These are phyloP conservation scores for Ancistrus triradiatus DNA, from an alignment of 2,113 vertebrate genomes.

Conservation along the genomic window DNA sequence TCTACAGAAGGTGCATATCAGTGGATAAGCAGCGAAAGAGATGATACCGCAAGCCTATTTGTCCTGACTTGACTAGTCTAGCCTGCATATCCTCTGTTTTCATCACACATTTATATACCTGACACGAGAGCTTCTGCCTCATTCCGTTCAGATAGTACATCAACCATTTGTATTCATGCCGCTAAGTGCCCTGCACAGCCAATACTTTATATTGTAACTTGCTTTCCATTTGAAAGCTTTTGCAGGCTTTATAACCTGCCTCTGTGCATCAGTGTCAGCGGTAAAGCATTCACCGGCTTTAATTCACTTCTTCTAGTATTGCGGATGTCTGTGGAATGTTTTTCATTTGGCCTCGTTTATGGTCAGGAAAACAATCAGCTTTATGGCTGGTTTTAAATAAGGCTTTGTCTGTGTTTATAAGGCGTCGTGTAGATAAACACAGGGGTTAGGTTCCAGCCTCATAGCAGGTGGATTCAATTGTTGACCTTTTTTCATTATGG, in stretches of 20 bases:
- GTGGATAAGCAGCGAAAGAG: too few species aligned
- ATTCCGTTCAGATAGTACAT: too few species aligned
- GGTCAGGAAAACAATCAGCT: background rate
- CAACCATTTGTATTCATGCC: background rate
- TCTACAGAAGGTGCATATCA: too few species aligned
- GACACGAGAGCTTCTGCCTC: too few species aligned
- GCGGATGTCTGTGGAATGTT: conserved; percentile 1
- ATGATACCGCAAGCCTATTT: too few species aligned
- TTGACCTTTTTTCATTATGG: too few species aligned
- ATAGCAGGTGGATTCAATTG: too few species aligned
- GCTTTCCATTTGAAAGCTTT: background rate
- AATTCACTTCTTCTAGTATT: conserved; percentile 4
- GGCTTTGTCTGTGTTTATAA: background rate
- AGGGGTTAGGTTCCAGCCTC: too few species aligned
- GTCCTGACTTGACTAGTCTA: too few species aligned
- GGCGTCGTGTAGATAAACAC: too few species aligned
- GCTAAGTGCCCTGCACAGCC: background rate
- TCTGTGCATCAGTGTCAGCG: conserved; percentile 4
- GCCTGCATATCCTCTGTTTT: too few species aligned
- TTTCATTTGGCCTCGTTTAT: conserved; percentile 2
- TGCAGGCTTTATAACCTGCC: background rate
- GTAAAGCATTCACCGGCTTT: conserved; percentile 1
- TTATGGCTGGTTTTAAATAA: conserved; percentile 34
- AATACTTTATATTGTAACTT: background rate
- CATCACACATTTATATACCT: too few species aligned